These are phyloP conservation scores for Acanthis flammea DNA, from an alignment of 2,797 vertebrate species.

Conservation along the genomic window DNA sequence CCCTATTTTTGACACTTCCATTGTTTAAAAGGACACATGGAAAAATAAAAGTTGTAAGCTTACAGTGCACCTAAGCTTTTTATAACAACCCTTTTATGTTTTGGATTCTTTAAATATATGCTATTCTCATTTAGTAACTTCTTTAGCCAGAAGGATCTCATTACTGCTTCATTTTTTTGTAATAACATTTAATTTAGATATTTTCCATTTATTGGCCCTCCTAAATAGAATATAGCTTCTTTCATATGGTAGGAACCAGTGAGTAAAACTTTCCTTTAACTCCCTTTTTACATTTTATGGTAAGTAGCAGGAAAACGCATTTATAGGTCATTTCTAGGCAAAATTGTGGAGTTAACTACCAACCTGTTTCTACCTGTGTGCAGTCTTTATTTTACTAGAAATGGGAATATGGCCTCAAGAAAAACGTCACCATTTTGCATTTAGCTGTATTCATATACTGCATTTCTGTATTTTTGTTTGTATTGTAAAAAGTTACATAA, in stretches of 20 bases:
- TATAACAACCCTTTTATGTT: slow-evolving; percentile 79
- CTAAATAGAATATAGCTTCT: slow-evolving; percentile 88
- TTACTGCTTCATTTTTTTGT: slow-evolving; percentile 90
- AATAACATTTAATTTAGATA: slow-evolving; percentile 92
- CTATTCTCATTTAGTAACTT: slow-evolving; percentile 87
- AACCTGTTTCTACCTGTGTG: slow-evolving; percentile 79
- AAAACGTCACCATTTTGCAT: slow-evolving; percentile 79
- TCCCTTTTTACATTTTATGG: slow-evolving; percentile 81
- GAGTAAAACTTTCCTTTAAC: slow-evolving; percentile 79
- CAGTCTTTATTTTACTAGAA: slow-evolving; percentile 82
- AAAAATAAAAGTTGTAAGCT: slow-evolving; percentile 75
- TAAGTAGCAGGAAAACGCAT: slow-evolving; percentile 79
- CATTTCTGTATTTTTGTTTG: slow-evolving; percentile 97
- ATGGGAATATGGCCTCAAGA: slow-evolving; percentile 82
- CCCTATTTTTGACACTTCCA: slow-evolving; percentile 83
- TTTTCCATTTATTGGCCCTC: slow-evolving; percentile 89
- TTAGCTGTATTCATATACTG: slow-evolving; percentile 95
- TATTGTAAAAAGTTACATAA: slow-evolving; percentile 99
- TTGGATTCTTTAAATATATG: slow-evolving; percentile 84
- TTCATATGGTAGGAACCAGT: slow-evolving; percentile 86
- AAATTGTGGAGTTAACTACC: slow-evolving; percentile 78
- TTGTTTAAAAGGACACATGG: slow-evolving; percentile 81
- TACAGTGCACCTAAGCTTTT: slow-evolving; percentile 87
- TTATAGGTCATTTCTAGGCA: slow-evolving; percentile 82
- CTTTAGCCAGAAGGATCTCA: slow-evolving; percentile 89